Evolutionary conservation across 2,113 vertebrate genomes (phyloP).

Genomic region (Sardina pilchardus): DNA sequence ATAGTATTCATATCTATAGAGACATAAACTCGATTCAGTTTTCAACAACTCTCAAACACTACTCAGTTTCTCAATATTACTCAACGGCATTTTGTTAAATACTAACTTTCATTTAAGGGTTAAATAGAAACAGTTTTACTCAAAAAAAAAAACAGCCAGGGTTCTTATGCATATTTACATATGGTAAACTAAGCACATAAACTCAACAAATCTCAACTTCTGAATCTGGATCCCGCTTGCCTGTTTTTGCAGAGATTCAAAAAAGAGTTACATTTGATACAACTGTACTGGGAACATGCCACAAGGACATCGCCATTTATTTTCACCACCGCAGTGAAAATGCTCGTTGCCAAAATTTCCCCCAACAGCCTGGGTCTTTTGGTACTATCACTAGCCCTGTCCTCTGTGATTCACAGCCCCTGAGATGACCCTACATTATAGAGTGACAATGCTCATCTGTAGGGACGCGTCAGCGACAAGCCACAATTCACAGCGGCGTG

Average conservation of each 20-base stretch:
- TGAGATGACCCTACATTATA: neutral
- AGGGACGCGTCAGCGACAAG: neutral
- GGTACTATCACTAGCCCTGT: neutral
- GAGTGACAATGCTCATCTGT: conserved; percentile 5
- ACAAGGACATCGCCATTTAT: conserved; percentile 3
- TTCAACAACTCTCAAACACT: no score
- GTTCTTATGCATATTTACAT: neutral
- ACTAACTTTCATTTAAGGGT: no score
- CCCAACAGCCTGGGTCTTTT: neutral
- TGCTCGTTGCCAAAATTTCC: neutral
- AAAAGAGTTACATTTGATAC: no score
- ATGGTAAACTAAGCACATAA: neutral
- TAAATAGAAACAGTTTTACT: no score
- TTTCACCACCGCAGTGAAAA: neutral
- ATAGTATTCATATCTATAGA: no score
- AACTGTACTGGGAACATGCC: neutral
- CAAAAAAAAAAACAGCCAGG: neutral
- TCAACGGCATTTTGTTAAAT: no score
- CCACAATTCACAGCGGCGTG: neutral
- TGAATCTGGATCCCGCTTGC: no score
- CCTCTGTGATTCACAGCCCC: neutral
- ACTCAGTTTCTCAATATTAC: no score
- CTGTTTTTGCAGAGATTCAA: no score
- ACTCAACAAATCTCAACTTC: no score
- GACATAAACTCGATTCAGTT: no score